Evolutionary conservation across 2,888 invertebrate genomes (phyloP).

Genomic region (Rhaphigaster nebulosa): DNA sequence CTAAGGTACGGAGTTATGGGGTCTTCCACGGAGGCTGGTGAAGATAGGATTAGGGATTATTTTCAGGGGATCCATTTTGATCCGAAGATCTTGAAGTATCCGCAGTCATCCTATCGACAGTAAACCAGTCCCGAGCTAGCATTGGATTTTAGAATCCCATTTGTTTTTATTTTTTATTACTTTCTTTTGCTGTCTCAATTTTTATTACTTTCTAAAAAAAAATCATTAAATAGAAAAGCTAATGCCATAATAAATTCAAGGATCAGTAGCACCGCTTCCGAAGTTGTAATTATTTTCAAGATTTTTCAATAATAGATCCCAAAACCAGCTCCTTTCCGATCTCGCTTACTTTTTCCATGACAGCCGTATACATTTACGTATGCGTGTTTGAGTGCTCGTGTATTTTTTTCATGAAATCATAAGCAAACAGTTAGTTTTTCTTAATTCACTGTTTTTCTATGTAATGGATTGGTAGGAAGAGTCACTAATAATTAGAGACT

Average conservation of each 20-base stretch:
- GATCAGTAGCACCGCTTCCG: not conserved
- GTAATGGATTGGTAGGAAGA: no score
- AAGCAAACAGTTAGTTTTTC: no score
- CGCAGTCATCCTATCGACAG: not conserved
- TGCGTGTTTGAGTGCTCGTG: no score
- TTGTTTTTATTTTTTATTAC: not conserved
- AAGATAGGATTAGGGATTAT: slow-evolving; percentile 49
- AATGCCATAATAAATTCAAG: not conserved
- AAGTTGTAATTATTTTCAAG: no score
- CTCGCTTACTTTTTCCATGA: no score
- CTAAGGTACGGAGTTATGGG: slow-evolving; percentile 30
- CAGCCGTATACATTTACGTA: no score
- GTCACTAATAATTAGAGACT: no score
- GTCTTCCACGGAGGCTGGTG: not conserved
- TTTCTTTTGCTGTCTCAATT: not conserved
- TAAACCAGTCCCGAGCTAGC: not conserved
- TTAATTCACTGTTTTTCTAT: no score
- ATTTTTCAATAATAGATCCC: no score
- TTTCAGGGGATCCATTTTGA: not conserved
- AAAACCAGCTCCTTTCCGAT: no score
- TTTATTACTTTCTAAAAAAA: not conserved
- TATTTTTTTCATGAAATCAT: no score
- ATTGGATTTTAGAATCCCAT: not conserved
- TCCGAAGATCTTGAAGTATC: not conserved
- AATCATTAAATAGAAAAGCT: not conserved